Base-by-base conservation (phyloP, 2,888 invertebrate genomes). In the Ctena decussata region DNA sequence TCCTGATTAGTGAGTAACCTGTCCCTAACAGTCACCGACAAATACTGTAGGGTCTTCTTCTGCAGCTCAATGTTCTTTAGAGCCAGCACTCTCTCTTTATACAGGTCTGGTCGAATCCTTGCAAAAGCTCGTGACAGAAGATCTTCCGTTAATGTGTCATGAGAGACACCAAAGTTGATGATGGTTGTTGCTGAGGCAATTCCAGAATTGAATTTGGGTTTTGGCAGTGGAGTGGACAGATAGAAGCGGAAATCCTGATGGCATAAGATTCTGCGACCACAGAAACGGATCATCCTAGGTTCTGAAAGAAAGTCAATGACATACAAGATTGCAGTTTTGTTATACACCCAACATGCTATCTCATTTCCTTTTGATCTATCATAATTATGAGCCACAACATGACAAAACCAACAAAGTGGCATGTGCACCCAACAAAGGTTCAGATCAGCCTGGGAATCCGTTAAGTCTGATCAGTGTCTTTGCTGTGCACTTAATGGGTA, bases 131-230 rank as follows among this genome's bases (percentile, higher is more conserved):
- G 84, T 0, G 91, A 92, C 65, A 95, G 87, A 21, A 95, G 89
- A 69, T 95, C 94, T 77, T 95, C 95, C 8, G 92, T 93, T 30
- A 95, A 85, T 3, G 94, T 94, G 82, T 95, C 95, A 79, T 93
- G 92, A 41, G 94, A 94, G 35, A 92, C 91, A 12, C 93, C 94
- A 90, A 93, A 95, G 93, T 95, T 95, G 84, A 95, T 91, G 77
- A 95, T 87, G 35, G 93, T 93, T 2, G 94, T 93, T 24, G 92
- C 91, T 3, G 95, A 95, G 6, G 95, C 94, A 12, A 94, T 91
- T 69, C 92, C 90, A 0, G 95, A 93, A 77, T 92, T 93, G 84
- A 95, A 93, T 69, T 88, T 87, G 11, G 95, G 95, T 76, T 94
- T 94, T 30, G 93, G 89, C 8, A 92, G 87, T 27, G 89, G 87